A percentile compares a stretch with the other conserved stretches of the same genome.
These are phyloP conservation scores for Aegotheles bennettii DNA, from an alignment of 2,113 vertebrate genomes.

Conservation along the genomic window DNA sequence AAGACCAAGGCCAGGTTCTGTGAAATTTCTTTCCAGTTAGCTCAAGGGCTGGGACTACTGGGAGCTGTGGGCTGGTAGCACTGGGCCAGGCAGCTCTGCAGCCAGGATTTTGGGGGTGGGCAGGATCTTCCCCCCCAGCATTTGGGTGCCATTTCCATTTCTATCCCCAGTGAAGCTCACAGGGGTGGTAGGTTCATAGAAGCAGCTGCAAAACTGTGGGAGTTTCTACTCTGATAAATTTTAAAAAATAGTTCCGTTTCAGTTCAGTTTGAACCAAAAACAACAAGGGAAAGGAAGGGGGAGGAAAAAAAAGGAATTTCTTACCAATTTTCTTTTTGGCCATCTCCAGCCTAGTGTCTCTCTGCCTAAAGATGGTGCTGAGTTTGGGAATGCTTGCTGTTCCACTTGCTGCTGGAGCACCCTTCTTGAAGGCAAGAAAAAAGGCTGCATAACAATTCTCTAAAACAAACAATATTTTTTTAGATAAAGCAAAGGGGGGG, in stretches of 20 bases:
- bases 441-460: neutral
- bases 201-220: conserved; percentile 21
- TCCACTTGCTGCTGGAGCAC: neutral
- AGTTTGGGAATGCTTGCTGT: neutral
- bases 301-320: neutral
- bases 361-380: neutral
- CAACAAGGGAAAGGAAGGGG: neutral
- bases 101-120: neutral
- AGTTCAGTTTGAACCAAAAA: conserved; percentile 1
- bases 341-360: neutral
- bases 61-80: neutral
- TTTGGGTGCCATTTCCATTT: neutral
- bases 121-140: neutral
- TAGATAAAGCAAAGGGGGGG: neutral
- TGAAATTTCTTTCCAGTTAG: neutral
- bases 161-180: neutral
- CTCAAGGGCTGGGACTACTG: neutral
- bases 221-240: conserved; percentile 3
- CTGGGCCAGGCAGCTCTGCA: accelerated
- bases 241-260: neutral
- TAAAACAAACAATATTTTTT: neutral
- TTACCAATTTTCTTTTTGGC: neutral
- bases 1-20: neutral
- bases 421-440: neutral
- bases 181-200: accelerated